Evolutionary conservation across 37 sponge, comb jelly and placozoan genomes (phyloP).

Genomic region (Beroe ovata): DNA sequence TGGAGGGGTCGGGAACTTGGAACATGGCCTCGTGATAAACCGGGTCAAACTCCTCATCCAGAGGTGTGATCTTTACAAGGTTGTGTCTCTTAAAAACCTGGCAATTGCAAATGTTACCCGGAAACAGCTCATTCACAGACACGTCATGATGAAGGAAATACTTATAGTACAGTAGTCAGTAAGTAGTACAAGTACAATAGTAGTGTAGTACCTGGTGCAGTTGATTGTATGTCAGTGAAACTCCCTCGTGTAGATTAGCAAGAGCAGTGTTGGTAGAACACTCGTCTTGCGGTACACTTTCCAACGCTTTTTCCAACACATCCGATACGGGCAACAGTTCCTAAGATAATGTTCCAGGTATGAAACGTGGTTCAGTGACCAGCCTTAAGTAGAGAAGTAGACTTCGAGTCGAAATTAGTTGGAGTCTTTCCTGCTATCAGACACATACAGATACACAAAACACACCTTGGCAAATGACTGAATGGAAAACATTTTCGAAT

Average conservation of each 20-base stretch:
- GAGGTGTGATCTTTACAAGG: conserved; percentile 73
- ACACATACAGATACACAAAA: too few relatives aligned
- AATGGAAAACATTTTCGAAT: conserved; percentile 84
- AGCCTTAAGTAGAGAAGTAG: too few relatives aligned
- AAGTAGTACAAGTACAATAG: too few relatives aligned
- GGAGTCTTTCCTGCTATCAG: too few relatives aligned
- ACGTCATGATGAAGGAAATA: too few relatives aligned
- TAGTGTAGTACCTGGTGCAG: conserved; percentile 79
- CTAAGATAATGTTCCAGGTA: too few relatives aligned
- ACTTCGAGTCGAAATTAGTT: too few relatives aligned
- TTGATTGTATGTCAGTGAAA: conserved; percentile 82
- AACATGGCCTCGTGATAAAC: conserved; percentile 90
- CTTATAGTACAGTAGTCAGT: too few relatives aligned
- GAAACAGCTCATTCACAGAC: too few relatives aligned
- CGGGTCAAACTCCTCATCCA: conserved; percentile 89
- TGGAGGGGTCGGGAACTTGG: conserved; percentile 73
- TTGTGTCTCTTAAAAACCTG: conserved; percentile 83
- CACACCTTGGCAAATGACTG: conserved; percentile 83
- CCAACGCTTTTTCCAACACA: conserved; percentile 82
- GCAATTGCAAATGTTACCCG: too few relatives aligned
- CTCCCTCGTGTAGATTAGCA: conserved; percentile 75
- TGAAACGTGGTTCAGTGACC: too few relatives aligned
- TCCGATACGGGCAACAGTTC: conserved; percentile 92
- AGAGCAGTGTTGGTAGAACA: conserved; percentile 70
- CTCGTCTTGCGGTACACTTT: conserved; percentile 75